Conservation (phyloP, 2,888 invertebrate species). For the Noctua fimbriata region DNA sequence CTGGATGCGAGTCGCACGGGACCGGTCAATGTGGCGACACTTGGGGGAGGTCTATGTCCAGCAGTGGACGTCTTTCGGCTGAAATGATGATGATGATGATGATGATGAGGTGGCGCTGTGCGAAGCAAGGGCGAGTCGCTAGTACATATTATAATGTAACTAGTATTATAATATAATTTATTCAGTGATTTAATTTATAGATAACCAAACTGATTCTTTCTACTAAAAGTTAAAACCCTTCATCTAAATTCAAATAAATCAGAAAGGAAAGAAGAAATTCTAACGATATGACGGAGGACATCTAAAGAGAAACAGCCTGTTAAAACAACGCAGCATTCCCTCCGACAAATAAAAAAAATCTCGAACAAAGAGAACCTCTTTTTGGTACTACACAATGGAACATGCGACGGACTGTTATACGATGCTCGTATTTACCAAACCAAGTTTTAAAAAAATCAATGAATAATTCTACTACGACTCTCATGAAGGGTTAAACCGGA, state of each 20-base stretch:
- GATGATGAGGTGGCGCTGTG: no score
- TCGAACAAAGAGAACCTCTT: conserved; percentile 66
- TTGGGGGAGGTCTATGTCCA: no score
- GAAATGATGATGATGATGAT: no score
- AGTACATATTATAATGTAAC: no score
- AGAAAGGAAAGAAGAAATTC: conserved; percentile 20
- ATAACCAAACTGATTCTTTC: neutral
- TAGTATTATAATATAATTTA: neutral
- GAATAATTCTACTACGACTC: conserved; percentile 1
- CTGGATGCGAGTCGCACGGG: no score
- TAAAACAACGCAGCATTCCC: conserved; percentile 66
- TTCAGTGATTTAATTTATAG: neutral
- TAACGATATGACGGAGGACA: conserved; percentile 32
- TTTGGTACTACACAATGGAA: conserved; percentile 67
- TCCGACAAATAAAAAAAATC: conserved; percentile 58
- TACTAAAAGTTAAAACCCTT: conserved; percentile 1
- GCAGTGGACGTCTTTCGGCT: no score
- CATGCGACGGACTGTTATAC: conserved; percentile 59
- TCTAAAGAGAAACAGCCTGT: conserved; percentile 47
- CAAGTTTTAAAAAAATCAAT: conserved; percentile 14
- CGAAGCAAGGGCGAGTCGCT: no score
- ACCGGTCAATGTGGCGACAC: no score
- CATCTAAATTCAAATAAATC: neutral
- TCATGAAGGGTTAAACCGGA: conserved; percentile 2
- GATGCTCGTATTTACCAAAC: conserved; percentile 51